Conservation (phyloP, 2,797 vertebrate genomes). For the Holocentrus rufus region DNA sequence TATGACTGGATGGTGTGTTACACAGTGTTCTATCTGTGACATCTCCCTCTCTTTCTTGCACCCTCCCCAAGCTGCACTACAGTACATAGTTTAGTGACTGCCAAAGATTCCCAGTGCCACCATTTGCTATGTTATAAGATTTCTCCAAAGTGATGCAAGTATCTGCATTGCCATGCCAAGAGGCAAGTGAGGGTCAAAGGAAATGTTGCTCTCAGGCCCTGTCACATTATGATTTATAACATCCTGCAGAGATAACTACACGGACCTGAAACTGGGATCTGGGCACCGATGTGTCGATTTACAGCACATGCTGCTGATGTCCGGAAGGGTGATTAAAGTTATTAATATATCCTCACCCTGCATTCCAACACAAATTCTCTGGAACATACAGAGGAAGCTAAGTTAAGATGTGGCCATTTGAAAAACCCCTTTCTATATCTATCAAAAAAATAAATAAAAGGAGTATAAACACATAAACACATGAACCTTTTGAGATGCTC, state of each 20-base stretch:
- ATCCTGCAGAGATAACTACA: conserved; percentile 47
- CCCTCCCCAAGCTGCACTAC: background rate
- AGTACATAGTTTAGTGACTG: background rate
- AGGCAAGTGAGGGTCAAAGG: conserved; percentile 38
- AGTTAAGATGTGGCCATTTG: conserved; percentile 37
- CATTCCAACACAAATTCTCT: conserved; percentile 57
- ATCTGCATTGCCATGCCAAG: conserved; percentile 15
- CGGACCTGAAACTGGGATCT: conserved; percentile 18
- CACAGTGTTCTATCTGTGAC: background rate
- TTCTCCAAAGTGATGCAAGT: conserved; percentile 19
- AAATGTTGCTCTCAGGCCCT: conserved; percentile 23
- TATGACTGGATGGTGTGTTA: background rate
- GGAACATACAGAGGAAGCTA: conserved; percentile 41
- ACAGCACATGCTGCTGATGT: conserved; percentile 53
- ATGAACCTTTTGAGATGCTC: conserved; percentile 6
- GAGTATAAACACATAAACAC: background rate
- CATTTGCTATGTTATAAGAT: conserved; percentile 22
- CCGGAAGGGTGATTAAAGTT: conserved; percentile 48
- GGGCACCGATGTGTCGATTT: conserved; percentile 55
- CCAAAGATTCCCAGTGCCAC: conserved; percentile 1
- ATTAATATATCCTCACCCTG: conserved; percentile 56
- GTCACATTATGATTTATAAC: conserved; percentile 56
- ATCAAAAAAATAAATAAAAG: conserved; percentile 16
- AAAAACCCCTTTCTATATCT: conserved; percentile 25
- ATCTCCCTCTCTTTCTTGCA: background rate